Percentiles rank a stretch among this genome's conserved stretches.
phyloP scores from a whole-genome alignment of 1,140 invertebrate genomes.

The Cherax destructor region DNA sequence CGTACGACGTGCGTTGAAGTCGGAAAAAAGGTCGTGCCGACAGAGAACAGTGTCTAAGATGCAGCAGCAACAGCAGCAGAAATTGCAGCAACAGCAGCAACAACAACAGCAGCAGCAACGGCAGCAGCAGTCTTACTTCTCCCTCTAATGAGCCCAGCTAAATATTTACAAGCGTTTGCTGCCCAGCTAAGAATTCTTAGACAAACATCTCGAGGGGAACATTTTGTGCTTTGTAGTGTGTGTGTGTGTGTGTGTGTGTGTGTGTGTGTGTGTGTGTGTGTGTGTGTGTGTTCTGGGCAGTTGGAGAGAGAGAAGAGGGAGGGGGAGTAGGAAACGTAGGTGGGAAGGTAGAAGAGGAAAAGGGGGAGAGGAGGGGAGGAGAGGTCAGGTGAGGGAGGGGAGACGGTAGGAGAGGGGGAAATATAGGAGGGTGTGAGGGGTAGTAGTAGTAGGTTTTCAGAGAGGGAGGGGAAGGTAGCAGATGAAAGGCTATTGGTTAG shows the following conservation, averaged over 20 bases:
- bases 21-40: too few species aligned
- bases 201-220: slow-evolving; percentile 23
- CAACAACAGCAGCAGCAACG: too few species aligned
- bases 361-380: neutral
- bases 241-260: slow-evolving; percentile 3
- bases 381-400: neutral
- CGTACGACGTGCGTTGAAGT: too few species aligned
- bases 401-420: neutral
- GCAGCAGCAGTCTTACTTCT: neutral
- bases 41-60: too few species aligned
- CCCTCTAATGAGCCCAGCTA: slow-evolving; percentile 31
- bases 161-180: slow-evolving; percentile 18
- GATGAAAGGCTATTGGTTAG: neutral
- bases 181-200: slow-evolving; percentile 24
- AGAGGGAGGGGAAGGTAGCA: neutral
- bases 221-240: slow-evolving; percentile 1
- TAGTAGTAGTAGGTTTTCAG: neutral
- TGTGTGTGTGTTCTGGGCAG: neutral
- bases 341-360: neutral
- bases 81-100: too few species aligned
- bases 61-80: too few species aligned
- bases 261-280: too few species aligned
- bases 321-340: neutral
- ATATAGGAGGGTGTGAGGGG: neutral
- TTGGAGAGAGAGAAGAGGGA: neutral